These are phyloP conservation scores for Gortyna flavago DNA, from an alignment of 2,888 invertebrate genomes.

Conservation along the genomic window DNA sequence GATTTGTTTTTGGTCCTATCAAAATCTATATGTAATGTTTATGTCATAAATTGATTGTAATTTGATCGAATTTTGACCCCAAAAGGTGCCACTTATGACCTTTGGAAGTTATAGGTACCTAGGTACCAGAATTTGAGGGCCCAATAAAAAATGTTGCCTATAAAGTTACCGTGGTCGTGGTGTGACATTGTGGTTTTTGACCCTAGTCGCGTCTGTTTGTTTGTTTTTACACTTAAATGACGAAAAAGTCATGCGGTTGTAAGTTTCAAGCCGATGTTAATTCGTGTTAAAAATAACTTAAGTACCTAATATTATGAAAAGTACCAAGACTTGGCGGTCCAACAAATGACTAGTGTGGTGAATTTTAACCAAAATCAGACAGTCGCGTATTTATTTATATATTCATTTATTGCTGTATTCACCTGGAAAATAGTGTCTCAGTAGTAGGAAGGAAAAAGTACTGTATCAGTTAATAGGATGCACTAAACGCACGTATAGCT, in stretches of 20 bases:
- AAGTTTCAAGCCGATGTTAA: constrained; percentile 5
- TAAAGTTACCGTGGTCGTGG: constrained; percentile 37
- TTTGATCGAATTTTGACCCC: constrained; percentile 19
- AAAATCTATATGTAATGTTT: background rate
- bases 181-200: constrained; percentile 65
- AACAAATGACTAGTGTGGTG: background rate
- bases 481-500: constrained; percentile 6
- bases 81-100: constrained; percentile 67
- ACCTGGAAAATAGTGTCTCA: background rate
- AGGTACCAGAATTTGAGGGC: constrained; percentile 28
- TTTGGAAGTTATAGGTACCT: constrained; percentile 24
- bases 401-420: background rate
- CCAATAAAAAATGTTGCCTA: constrained; percentile 47
- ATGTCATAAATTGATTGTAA: background rate
- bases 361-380: background rate
- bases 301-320: too few relatives aligned
- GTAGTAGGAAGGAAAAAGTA: constrained; percentile 26
- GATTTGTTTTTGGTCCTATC: background rate
- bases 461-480: constrained; percentile 14
- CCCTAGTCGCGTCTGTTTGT: constrained; percentile 40
- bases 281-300: constrained; percentile 21
- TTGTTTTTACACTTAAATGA: constrained; percentile 47
- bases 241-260: constrained; percentile 45
- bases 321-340: constrained; percentile 11
- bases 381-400: background rate